Evolutionary conservation across 2,797 vertebrate species (phyloP), one percentile per base, ranked within the genome.

Genomic region (Sebastes elongatus): DNA sequence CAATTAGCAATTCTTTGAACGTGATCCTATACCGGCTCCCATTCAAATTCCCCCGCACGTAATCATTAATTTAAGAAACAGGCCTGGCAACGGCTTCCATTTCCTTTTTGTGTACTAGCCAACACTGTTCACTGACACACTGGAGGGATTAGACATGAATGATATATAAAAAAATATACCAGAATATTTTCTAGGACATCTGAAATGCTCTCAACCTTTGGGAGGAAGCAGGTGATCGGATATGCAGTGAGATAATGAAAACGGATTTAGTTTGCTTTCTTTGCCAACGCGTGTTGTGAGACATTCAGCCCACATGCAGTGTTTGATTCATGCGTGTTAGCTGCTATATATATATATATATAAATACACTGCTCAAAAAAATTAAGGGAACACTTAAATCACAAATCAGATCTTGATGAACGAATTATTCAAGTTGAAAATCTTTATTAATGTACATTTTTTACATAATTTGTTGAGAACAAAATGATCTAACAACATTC

Each of bases 11-110:
- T 42, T 69, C 80, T 90, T 90, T 93, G 79, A 91, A 86, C 78
- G 67, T 14, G 70, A 87, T 85, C 83, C 77, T 72, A 10, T 46
- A 85, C 69, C 78, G 49, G 83, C 78, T 83, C 70, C 76, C 6
- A 30, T 86, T 90, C 86, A 83, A 66, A 84, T 85, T 82, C 82
- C 68, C 66, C 52, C 7, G 76, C 77, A 78, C 52, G 55, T 85
- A 76, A 84, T 90, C 74, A 89, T 90, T 92, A 81, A 93, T 94
- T 89, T 61, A 90, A 89, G 57, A 89, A 79, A 64, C 46, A 65
- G 68, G 71, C 80, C 83, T 86, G 72, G 78, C 78, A 82, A 28
- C 55, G 9, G 65, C 57, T 68, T 84, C 67, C 67, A 33, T 71
- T 73, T 88, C 79, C 79, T 80, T 88, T 90, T 82, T 89, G 80